Evolutionary conservation across 2,888 invertebrate species (phyloP).

Genomic region (Drosophila merina): DNA sequence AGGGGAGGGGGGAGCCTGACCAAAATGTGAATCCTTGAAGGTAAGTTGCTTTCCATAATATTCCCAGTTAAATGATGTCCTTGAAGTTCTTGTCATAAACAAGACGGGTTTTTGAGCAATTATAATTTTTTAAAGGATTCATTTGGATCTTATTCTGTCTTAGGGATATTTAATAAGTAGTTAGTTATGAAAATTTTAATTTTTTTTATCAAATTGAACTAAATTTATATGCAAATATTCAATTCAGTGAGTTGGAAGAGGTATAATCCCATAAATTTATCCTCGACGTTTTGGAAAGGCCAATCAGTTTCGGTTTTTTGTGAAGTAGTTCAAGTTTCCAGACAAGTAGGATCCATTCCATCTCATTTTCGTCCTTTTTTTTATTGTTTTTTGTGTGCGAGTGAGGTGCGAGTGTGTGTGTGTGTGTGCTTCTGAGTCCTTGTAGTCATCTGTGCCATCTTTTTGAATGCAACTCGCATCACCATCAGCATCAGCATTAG

Average conservation of each 20-base stretch:
- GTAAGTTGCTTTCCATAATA: conserved; percentile 21
- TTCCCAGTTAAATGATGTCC: conserved; percentile 10
- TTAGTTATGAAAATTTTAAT: too few relatives aligned
- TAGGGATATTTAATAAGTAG: too few relatives aligned
- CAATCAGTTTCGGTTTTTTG: conserved; percentile 17
- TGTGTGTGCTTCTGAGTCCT: conserved; percentile 1
- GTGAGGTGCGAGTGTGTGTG: not conserved
- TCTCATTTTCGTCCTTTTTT: conserved; percentile 5
- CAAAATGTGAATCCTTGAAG: conserved; percentile 16
- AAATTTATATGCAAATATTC: not conserved
- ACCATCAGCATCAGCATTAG: conserved; percentile 1
- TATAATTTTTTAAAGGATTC: not conserved
- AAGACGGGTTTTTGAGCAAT: not conserved
- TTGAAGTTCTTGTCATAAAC: not conserved
- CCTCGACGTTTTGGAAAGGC: not conserved
- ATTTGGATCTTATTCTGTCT: not conserved
- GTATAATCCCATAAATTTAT: not conserved
- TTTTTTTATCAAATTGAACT: too few relatives aligned
- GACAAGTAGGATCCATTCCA: conserved; percentile 34
- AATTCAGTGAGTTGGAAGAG: conserved; percentile 6
- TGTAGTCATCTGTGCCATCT: conserved; percentile 15
- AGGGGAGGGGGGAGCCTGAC: not conserved
- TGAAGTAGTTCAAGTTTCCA: conserved; percentile 23
- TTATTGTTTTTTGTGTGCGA: not conserved
- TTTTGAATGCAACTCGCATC: conserved; percentile 21